phyloP scores from a whole-genome alignment of 2,888 invertebrate genomes.

The Cotesia congregata region DNA sequence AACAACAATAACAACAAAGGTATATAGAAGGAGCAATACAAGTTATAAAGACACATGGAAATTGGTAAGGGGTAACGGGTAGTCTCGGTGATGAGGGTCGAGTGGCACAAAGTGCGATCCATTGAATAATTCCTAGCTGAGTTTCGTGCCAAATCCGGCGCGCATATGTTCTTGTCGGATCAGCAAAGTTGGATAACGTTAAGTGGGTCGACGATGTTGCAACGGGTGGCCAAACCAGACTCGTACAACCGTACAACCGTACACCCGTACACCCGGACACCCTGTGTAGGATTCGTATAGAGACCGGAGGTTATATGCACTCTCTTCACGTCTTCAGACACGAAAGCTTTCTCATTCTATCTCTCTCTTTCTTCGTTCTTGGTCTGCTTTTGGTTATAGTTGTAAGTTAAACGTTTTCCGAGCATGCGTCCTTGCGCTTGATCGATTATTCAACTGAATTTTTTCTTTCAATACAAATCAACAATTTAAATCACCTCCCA shows the following conservation, averaged over 20 bases:
- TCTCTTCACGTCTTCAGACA: conserved; percentile 38
- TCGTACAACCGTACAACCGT: too few relatives aligned
- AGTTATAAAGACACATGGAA: conserved; percentile 36
- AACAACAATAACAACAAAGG: too few relatives aligned
- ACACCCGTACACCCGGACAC: background rate
- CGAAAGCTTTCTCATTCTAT: conserved; percentile 31
- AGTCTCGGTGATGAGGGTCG: conserved; percentile 40
- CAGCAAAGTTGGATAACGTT: conserved; percentile 42
- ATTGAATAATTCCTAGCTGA: conserved; percentile 42
- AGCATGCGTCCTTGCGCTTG: conserved; percentile 32
- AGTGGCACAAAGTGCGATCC: conserved; percentile 40
- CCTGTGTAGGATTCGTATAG: too few relatives aligned
- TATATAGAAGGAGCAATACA: conserved; percentile 9
- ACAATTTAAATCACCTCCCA: conserved; percentile 11
- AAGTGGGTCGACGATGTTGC: conserved; percentile 43
- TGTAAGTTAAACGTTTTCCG: conserved; percentile 34
- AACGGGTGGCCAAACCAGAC: conserved; percentile 39
- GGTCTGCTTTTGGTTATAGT: background rate
- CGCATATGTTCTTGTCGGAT: conserved; percentile 44
- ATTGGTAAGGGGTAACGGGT: conserved; percentile 4
- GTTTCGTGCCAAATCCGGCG: conserved; percentile 42
- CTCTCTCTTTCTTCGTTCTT: background rate
- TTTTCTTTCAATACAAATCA: conserved; percentile 19
- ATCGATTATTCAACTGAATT: conserved; percentile 29
- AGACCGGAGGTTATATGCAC: conserved; percentile 30